Evolutionary conservation across 2,113 vertebrate genomes (phyloP), one percentile per base, ranked within the genome.

Genomic region (Ornithorhynchus anatinus): DNA sequence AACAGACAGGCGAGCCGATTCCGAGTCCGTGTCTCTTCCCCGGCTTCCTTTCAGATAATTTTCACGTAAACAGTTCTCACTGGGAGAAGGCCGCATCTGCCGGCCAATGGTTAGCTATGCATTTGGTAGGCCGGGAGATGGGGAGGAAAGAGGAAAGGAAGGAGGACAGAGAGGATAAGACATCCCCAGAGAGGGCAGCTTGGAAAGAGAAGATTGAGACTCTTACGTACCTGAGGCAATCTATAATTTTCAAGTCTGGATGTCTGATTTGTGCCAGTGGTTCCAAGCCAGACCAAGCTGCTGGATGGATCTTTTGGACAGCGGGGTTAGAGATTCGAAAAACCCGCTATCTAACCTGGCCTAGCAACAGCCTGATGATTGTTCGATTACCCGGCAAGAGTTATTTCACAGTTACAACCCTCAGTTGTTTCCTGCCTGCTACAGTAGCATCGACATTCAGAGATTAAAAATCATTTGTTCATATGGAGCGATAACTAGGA

Each of bases 371-470:
- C 73, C 43, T 72, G 53, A 40, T 1, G 84, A 88, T 62, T 85
- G 81, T 85, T 86, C 79, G 71, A 15, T 39, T 78, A 54, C 88
- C 69, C 75, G 81, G 89, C 87, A 89, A 33, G 0, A 51, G 79
- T 78, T 70, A 61, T 72, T 84, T 80, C 65, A 77, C 52, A 80
- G 77, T 14, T 27, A 89, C 72, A 61, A 39, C 74, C 75, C 58
- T 74, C 65, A 82, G 72, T 29, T 58, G 51, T 65, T 80, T 85
- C 57, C 84, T 84, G 72, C 82, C 83, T 81, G 85, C 68, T 77
- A 81, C 59, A 40, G 72, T 39, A 76, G 66, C 57, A 80, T 42
- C 8, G 6, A 86, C 85, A 92, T 93, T 92, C 90, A 91, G 84
- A 91, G 82, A 79, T 84, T 68, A 45, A 80, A 85, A 85, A 64